Percentiles rank a stretch among this genome's conserved stretches.
Evolutionary conservation across 2,797 vertebrate species (phyloP).

Genomic region (Clarias pachynema): DNA sequence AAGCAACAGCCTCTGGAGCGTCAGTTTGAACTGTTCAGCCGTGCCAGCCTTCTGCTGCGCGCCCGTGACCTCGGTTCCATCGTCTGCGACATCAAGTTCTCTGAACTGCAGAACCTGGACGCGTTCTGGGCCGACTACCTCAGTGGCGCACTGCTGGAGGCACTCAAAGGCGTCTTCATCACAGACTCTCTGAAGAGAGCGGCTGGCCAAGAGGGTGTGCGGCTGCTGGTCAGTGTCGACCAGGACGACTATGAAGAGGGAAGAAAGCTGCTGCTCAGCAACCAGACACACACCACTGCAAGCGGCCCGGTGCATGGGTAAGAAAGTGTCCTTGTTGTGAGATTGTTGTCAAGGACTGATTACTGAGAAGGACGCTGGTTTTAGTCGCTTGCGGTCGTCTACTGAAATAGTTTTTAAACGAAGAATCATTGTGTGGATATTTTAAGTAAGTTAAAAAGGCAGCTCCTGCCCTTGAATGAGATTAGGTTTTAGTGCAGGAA

Average conservation of each 20-base stretch:
- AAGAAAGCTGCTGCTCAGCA: constrained; percentile 72
- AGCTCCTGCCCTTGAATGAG: not conserved
- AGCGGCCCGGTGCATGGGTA: constrained; percentile 20
- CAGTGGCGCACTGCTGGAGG: constrained; percentile 87
- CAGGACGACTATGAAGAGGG: constrained; percentile 92
- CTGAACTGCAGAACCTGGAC: constrained; percentile 88
- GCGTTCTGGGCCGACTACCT: constrained; percentile 93
- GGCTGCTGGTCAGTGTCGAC: constrained; percentile 90
- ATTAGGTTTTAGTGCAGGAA: too few relatives aligned
- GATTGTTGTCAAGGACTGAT: not conserved
- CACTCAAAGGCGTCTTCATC: constrained; percentile 90
- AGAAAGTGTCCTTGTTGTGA: not conserved
- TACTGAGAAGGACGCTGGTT: not conserved
- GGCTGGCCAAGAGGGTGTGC: constrained; percentile 84
- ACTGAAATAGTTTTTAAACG: not conserved
- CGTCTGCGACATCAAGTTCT: constrained; percentile 93
- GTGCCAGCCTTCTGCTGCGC: constrained; percentile 83
- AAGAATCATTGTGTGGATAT: not conserved
- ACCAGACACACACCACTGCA: constrained; percentile 26
- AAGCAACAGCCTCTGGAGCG: constrained; percentile 86
- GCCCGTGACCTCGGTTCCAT: constrained; percentile 88
- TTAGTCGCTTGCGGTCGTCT: not conserved
- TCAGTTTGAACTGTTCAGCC: constrained; percentile 88
- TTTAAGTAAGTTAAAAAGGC: not conserved
- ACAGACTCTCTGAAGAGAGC: constrained; percentile 87